These are phyloP conservation scores for Clitarchus hookeri DNA, from an alignment of 2,888 invertebrate species.

Conservation along the genomic window DNA sequence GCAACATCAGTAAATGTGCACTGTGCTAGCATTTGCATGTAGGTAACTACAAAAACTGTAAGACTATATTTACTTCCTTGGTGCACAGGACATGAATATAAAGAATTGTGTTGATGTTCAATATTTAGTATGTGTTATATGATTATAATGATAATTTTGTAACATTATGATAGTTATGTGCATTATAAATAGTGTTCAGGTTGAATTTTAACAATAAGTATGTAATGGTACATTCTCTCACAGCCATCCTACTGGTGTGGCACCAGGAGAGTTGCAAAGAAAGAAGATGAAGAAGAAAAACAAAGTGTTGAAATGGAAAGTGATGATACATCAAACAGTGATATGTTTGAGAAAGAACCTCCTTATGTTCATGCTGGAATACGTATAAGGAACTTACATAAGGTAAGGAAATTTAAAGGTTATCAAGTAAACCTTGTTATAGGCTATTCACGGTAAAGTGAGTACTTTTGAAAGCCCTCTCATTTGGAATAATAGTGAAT, in stretches of 20 bases:
- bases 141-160: too few species aligned
- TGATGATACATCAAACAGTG: constrained; percentile 40
- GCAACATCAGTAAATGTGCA: too few species aligned
- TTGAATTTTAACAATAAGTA: constrained; percentile 17
- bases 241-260: constrained; percentile 52
- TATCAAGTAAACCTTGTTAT: too few species aligned
- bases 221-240: constrained; percentile 32
- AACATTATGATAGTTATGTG: not conserved
- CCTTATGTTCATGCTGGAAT: constrained; percentile 58
- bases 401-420: constrained; percentile 51
- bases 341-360: constrained; percentile 60
- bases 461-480: too few species aligned
- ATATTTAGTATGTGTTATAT: too few species aligned
- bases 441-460: too few species aligned
- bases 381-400: constrained; percentile 62
- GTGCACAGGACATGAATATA: too few species aligned
- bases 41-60: too few species aligned
- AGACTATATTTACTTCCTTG: too few species aligned
- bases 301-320: not conserved
- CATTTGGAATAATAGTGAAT: too few species aligned
- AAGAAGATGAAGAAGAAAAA: constrained; percentile 51
- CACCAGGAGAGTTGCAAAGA: constrained; percentile 43
- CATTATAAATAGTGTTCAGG: not conserved
- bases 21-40: too few species aligned
- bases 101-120: too few species aligned